Percentiles rank a stretch among this genome's conserved stretches.
Conservation (phyloP, 1,140 invertebrate species). For the Caenorhabditis brenneri region DNA sequence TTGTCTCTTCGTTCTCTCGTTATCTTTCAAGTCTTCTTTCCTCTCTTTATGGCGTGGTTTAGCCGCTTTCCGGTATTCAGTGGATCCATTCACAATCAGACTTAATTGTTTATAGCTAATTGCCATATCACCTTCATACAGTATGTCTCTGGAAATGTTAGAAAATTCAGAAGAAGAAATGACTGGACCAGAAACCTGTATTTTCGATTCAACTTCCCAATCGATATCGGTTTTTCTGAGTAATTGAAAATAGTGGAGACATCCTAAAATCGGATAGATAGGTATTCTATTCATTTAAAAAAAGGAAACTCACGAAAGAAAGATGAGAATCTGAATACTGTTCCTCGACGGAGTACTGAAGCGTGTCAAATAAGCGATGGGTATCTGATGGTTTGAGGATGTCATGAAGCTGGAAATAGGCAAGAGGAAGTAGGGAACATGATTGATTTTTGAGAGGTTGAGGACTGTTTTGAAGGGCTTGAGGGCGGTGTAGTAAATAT, state of each 20-base stretch:
- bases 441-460: no score
- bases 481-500: no score
- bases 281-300: background rate
- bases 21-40: background rate
- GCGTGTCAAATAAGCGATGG: constrained; percentile 2
- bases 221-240: background rate
- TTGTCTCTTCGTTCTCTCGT: background rate
- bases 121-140: constrained; percentile 23
- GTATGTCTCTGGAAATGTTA: background rate
- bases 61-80: background rate
- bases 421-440: no score
- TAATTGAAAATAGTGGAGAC: constrained; percentile 20
- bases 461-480: no score
- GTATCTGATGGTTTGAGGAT: constrained; percentile 8
- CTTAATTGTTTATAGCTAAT: constrained; percentile 26
- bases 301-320: background rate
- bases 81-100: constrained; percentile 27
- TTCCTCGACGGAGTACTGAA: constrained; percentile 11
- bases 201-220: background rate
- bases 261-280: no score
- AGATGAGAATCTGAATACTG: constrained; percentile 16
- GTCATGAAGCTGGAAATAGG: constrained; percentile 14
- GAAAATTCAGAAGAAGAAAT: no score
- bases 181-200: background rate
- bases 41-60: background rate